Evolutionary conservation across 2,888 invertebrate genomes (phyloP).

Genomic region (Seira sanloemensis): DNA sequence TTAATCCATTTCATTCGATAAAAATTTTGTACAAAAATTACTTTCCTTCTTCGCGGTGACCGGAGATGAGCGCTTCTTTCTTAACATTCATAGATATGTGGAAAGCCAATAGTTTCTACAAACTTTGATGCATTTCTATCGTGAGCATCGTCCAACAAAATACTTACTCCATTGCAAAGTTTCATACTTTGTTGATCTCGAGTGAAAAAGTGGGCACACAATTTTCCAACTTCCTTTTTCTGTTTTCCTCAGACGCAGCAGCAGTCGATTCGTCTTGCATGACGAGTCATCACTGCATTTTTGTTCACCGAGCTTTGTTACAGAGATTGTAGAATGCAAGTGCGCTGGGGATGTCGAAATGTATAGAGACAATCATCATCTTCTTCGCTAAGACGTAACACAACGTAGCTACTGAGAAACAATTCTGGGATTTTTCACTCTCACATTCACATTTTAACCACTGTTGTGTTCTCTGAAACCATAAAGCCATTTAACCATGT

Average conservation of each 20-base stretch:
- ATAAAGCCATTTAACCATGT: not conserved
- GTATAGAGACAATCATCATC: too few species aligned
- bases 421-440: too few species aligned
- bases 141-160: too few species aligned
- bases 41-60: not conserved
- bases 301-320: not conserved
- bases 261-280: not conserved
- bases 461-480: not conserved
- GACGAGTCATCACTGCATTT: not conserved
- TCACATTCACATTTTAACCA: not conserved
- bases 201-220: not conserved
- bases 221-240: not conserved
- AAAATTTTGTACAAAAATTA: too few species aligned
- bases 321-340: not conserved
- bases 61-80: too few species aligned
- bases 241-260: too few species aligned
- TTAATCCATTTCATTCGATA: not conserved
- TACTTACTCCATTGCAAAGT: not conserved
- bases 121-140: not conserved
- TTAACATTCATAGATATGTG: not conserved
- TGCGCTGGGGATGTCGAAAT: not conserved
- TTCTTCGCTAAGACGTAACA: too few species aligned
- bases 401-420: too few species aligned
- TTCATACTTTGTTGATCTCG: not conserved
- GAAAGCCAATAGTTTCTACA: not conserved